phyloP scores from a whole-genome alignment of 2,888 invertebrate genomes.

The Nymphalis c-album region DNA sequence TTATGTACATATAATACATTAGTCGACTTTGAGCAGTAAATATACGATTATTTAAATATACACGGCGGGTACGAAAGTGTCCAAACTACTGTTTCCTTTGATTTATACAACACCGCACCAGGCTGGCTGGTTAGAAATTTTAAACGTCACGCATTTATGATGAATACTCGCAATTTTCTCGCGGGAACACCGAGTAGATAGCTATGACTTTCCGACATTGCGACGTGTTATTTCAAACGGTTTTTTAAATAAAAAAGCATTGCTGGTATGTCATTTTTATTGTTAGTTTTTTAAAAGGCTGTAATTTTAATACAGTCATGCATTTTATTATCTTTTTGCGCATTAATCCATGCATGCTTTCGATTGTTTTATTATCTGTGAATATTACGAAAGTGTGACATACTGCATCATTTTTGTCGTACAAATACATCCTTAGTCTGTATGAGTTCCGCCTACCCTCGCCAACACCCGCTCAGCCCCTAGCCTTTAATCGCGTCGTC shows the following conservation, averaged over 20 bases:
- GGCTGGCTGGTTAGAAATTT: slow-evolving; percentile 66
- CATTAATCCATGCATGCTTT: no score
- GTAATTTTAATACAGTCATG: slow-evolving; percentile 14
- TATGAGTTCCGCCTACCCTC: slow-evolving; percentile 36
- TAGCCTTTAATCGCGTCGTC: slow-evolving; percentile 67
- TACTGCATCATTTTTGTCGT: background rate
- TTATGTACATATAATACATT: slow-evolving; percentile 12
- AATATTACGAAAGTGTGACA: background rate
- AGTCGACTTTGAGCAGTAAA: slow-evolving; percentile 28
- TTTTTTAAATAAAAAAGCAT: slow-evolving; percentile 36
- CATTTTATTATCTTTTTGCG: slow-evolving; percentile 9
- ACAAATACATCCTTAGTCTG: background rate
- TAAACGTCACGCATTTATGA: slow-evolving; percentile 79
- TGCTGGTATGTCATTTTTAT: slow-evolving; percentile 18
- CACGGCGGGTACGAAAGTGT: slow-evolving; percentile 50
- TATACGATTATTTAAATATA: slow-evolving; percentile 43
- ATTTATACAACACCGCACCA: slow-evolving; percentile 66
- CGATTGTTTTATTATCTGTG: no score
- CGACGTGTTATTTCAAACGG: slow-evolving; percentile 46
- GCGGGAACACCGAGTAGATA: slow-evolving; percentile 63
- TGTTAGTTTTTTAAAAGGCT: slow-evolving; percentile 20
- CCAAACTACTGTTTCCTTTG: slow-evolving; percentile 70
- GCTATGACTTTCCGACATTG: slow-evolving; percentile 51
- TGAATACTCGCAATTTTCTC: slow-evolving; percentile 79
- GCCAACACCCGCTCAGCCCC: slow-evolving; percentile 40